Evolutionary conservation across 2,797 vertebrate genomes (phyloP).

Genomic region (Sebastes cheni): DNA sequence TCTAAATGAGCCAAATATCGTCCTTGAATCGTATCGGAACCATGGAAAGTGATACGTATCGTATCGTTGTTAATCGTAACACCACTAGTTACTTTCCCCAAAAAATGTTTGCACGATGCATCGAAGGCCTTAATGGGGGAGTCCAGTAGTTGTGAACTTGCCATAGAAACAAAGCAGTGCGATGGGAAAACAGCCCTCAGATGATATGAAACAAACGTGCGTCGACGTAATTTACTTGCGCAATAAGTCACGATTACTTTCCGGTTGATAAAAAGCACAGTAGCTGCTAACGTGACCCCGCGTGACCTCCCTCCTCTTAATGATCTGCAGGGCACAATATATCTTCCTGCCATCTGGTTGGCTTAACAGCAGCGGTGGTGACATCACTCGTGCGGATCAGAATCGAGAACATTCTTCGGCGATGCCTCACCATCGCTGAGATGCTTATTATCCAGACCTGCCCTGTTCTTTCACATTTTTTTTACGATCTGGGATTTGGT

Average conservation of each 20-base stretch:
- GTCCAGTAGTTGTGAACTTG: not conserved
- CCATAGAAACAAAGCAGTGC: not conserved
- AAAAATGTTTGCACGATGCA: not conserved
- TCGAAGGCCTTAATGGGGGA: not conserved
- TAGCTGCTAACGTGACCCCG: slow-evolving; percentile 49
- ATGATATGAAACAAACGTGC: not conserved
- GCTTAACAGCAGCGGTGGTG: slow-evolving; percentile 55
- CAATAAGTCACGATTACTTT: not conserved
- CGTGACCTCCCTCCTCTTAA: slow-evolving; percentile 16
- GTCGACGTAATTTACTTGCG: slow-evolving; percentile 12
- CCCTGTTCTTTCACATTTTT: slow-evolving; percentile 47
- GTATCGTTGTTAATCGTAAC: no score
- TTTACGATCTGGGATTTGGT: slow-evolving; percentile 46
- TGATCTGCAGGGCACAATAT: slow-evolving; percentile 39
- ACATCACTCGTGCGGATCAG: slow-evolving; percentile 72
- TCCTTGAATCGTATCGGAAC: no score
- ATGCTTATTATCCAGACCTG: slow-evolving; percentile 74
- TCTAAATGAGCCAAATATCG: no score
- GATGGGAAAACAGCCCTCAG: slow-evolving; percentile 8
- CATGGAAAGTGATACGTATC: no score
- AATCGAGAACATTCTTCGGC: slow-evolving; percentile 70
- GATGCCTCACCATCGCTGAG: slow-evolving; percentile 63
- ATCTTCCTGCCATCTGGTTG: slow-evolving; percentile 68
- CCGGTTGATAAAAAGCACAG: slow-evolving; percentile 15
- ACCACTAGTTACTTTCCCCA: no score